Evolutionary conservation across 1,140 invertebrate species (phyloP).

Genomic region (Scaptodrosophila lebanonensis): DNA sequence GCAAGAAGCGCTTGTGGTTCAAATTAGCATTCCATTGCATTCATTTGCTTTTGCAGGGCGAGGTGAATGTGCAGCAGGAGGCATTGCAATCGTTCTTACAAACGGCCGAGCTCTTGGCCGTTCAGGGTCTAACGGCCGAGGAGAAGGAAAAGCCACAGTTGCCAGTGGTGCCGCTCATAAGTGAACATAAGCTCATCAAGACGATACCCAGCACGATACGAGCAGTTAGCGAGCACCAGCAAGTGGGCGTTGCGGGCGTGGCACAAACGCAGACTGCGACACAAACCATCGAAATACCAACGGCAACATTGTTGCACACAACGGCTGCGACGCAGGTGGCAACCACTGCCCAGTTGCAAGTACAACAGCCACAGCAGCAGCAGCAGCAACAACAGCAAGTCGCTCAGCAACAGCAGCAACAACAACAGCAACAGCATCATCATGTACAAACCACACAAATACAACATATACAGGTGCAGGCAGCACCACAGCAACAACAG

Average conservation of each 20-base stretch:
- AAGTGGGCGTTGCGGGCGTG: conserved; percentile 28
- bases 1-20: too few relatives aligned
- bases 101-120: conserved; percentile 91
- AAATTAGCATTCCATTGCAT: not conserved
- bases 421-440: conserved; percentile 52
- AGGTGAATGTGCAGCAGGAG: conserved; percentile 93
- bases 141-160: conserved; percentile 73
- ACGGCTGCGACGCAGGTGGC: conserved; percentile 53
- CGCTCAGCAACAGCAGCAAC: conserved; percentile 46
- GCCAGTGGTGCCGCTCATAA: conserved; percentile 59
- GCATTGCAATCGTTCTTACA: conserved; percentile 91
- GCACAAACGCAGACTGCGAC: conserved; percentile 46
- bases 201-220: conserved; percentile 74
- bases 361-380: conserved; percentile 39
- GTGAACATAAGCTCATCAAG: conserved; percentile 75
- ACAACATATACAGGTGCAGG: conserved; percentile 63
- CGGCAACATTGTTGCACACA: conserved; percentile 62
- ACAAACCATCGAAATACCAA: conserved; percentile 73
- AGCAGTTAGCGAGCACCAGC: conserved; percentile 64
- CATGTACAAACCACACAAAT: conserved; percentile 67
- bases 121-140: conserved; percentile 88
- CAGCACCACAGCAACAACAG: conserved; percentile 47
- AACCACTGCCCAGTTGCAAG: conserved; percentile 41
- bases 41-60: conserved; percentile 79
- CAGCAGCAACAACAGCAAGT: conserved; percentile 33